Percentiles rank a stretch among this genome's conserved stretches.
Conservation (phyloP, 1,140 invertebrate genomes). For the Adelges cooleyi region DNA sequence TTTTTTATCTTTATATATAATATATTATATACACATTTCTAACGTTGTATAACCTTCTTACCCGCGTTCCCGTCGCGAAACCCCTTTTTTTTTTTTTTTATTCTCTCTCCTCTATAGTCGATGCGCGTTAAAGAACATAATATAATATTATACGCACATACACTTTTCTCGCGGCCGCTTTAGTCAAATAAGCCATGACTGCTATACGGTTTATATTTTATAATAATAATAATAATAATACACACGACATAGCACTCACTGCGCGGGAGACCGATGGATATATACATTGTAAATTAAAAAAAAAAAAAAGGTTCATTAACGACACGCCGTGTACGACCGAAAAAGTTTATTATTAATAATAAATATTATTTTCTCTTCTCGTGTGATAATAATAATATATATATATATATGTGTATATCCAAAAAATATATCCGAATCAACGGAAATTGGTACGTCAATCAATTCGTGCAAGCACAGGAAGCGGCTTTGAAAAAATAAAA, state of each 20-base stretch:
- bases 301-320: constrained; percentile 3
- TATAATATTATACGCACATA: neutral
- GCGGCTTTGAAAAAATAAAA: constrained; percentile 22
- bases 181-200: too few relatives aligned
- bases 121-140: neutral
- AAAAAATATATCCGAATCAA: constrained; percentile 23
- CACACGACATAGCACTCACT: too few relatives aligned
- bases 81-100: neutral
- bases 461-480: constrained; percentile 9
- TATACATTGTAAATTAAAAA: neutral
- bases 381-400: too few relatives aligned
- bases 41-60: neutral
- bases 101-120: too few relatives aligned
- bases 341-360: constrained; percentile 25
- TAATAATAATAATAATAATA: neutral
- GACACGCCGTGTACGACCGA: neutral
- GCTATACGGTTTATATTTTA: neutral
- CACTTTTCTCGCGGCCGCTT: too few relatives aligned
- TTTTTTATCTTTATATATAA: neutral
- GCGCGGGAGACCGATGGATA: too few relatives aligned
- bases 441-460: constrained; percentile 28
- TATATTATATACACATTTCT: neutral
- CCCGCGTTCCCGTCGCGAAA: neutral
- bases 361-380: neutral
- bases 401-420: neutral